These are phyloP conservation scores for Zhuqinia jingwanae DNA, from an alignment of 2,888 invertebrate species.

Conservation along the genomic window DNA sequence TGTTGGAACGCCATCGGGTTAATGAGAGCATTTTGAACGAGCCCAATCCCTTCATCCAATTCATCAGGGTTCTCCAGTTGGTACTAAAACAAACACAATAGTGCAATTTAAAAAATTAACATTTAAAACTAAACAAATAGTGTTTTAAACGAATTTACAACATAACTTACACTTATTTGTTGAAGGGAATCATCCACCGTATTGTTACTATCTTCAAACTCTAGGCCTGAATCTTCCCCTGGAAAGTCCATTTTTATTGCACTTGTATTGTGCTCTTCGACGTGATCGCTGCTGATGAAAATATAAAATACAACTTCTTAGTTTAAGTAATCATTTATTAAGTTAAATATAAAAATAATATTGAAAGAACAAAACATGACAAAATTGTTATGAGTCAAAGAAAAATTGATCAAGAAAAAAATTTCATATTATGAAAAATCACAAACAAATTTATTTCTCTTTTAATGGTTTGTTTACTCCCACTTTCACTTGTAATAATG, in stretches of 20 bases:
- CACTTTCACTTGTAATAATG: no score
- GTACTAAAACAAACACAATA: slow-evolving; percentile 47
- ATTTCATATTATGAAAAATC: no score
- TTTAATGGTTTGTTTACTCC: no score
- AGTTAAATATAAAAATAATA: no score
- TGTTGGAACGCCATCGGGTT: slow-evolving; percentile 57
- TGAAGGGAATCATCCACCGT: slow-evolving; percentile 74
- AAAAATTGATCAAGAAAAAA: no score
- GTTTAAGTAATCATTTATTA: no score
- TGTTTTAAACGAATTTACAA: background rate
- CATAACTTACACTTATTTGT: slow-evolving; percentile 63
- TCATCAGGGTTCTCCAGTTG: slow-evolving; percentile 73
- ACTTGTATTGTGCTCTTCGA: no score
- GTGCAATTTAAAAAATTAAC: background rate
- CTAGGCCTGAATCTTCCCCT: slow-evolving; percentile 76
- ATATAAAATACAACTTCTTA: no score
- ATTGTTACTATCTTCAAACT: slow-evolving; percentile 76
- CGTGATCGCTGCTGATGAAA: no score
- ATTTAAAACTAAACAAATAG: background rate
- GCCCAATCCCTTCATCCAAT: slow-evolving; percentile 75
- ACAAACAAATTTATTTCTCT: no score
- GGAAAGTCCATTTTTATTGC: slow-evolving; percentile 71
- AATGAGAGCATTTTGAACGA: slow-evolving; percentile 21
- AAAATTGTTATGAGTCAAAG: no score
- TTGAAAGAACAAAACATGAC: no score